A percentile compares a stretch with the other conserved stretches of the same genome.
phyloP scores from a whole-genome alignment of 2,797 vertebrate species.

The Steatocranus sp. region DNA sequence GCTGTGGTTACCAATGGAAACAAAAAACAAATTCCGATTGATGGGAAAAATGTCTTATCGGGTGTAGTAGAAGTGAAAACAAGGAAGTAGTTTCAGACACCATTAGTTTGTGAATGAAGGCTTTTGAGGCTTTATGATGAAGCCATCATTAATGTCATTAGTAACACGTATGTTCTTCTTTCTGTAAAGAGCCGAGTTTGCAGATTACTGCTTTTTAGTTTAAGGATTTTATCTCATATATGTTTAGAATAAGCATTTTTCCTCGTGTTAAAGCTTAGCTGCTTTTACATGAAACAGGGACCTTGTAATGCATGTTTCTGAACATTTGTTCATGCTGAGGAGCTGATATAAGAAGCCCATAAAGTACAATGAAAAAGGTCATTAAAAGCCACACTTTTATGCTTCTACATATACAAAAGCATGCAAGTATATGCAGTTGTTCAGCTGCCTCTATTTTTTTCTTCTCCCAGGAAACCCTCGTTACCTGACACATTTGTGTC shows the following conservation, averaged over 20 bases:
- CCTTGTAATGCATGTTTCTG: neutral
- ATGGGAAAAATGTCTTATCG: neutral
- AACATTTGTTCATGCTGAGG: neutral
- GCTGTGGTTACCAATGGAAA: neutral
- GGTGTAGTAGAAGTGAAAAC: neutral
- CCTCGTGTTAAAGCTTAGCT: neutral
- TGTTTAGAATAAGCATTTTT: neutral
- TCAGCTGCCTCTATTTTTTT: neutral
- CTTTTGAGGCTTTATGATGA: neutral
- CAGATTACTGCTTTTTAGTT: neutral
- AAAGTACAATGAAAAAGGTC: neutral
- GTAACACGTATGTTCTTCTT: neutral
- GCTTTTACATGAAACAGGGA: neutral
- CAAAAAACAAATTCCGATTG: neutral
- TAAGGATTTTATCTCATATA: neutral
- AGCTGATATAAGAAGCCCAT: neutral
- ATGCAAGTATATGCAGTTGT: neutral
- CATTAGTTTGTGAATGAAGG: neutral
- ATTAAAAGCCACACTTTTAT: neutral
- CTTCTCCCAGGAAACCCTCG: slow-evolving; percentile 72
- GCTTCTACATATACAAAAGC: neutral
- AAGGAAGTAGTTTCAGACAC: neutral
- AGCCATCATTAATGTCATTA: neutral
- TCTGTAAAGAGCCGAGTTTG: neutral
- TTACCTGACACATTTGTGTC: slow-evolving; percentile 80